These are phyloP conservation scores for Octodonta nipae DNA, from an alignment of 2,888 invertebrate genomes.

Conservation along the genomic window DNA sequence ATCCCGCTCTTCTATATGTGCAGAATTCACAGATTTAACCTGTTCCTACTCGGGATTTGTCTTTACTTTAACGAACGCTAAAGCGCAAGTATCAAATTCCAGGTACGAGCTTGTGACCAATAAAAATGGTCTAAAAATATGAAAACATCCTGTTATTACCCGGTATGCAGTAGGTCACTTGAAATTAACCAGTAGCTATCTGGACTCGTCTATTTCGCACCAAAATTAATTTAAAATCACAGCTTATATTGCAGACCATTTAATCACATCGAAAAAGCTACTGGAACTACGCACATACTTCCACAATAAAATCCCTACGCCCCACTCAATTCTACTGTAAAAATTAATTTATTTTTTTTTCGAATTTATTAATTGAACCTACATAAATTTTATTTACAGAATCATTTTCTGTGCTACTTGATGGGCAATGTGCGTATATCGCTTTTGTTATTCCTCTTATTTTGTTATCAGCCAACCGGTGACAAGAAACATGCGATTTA, in stretches of 20 bases:
- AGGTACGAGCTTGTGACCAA: too few relatives aligned
- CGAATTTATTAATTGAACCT: not conserved
- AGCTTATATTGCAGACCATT: constrained; percentile 5
- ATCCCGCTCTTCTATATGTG: too few relatives aligned
- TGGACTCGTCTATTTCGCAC: constrained; percentile 13
- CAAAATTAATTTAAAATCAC: constrained; percentile 17
- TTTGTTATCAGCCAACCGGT: not conserved
- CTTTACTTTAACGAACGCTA: too few relatives aligned
- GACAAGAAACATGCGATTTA: constrained; percentile 10
- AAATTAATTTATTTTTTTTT: constrained; percentile 2
- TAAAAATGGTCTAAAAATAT: too few relatives aligned
- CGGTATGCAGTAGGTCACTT: too few relatives aligned
- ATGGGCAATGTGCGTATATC: constrained; percentile 1
- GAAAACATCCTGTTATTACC: too few relatives aligned
- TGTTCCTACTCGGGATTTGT: too few relatives aligned
- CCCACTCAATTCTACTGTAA: not conserved
- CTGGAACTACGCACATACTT: constrained; percentile 1
- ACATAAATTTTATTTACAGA: not conserved
- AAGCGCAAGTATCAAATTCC: too few relatives aligned
- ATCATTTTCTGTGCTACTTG: constrained; percentile 1
- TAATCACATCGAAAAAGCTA: too few relatives aligned
- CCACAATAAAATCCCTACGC: constrained; percentile 2
- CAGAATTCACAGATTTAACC: too few relatives aligned
- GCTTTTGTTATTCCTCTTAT: not conserved
- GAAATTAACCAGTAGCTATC: constrained; percentile 3